Percentiles rank a stretch among this genome's conserved stretches.
These are phyloP conservation scores for Eretmochelys imbricata DNA, from an alignment of 2,113 vertebrate genomes.

Conservation along the genomic window DNA sequence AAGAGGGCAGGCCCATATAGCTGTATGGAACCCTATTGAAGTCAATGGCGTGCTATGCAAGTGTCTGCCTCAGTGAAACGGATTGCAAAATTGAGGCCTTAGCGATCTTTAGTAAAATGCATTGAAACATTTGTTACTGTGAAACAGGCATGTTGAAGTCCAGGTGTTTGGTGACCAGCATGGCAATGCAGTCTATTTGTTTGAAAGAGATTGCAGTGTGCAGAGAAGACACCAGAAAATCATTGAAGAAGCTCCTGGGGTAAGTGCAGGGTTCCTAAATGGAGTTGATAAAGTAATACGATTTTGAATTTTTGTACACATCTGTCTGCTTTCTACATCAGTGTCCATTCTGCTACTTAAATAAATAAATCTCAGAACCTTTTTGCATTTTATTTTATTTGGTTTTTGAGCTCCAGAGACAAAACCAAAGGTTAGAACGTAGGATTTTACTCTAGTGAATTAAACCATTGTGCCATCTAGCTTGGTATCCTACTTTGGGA, in stretches of 20 bases:
- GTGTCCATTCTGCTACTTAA: background rate
- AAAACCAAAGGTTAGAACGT: background rate
- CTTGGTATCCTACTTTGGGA: too few species aligned
- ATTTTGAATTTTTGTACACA: background rate
- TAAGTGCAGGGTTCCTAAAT: constrained; percentile 68
- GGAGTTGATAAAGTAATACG: background rate
- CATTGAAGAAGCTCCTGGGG: constrained; percentile 97
- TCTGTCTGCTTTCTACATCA: background rate
- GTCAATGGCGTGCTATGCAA: background rate
- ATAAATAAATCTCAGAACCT: background rate
- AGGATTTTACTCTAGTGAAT: background rate
- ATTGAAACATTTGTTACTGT: background rate
- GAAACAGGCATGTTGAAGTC: constrained; percentile 93
- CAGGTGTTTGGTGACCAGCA: constrained; percentile 97
- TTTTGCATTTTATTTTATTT: background rate
- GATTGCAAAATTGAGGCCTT: background rate
- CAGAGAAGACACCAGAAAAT: constrained; percentile 98
- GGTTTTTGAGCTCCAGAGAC: background rate
- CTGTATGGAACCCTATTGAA: background rate
- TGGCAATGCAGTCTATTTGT: constrained; percentile 94
- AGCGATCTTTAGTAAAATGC: background rate
- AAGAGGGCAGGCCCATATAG: background rate
- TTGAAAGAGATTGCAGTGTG: constrained; percentile 98
- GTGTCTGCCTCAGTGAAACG: background rate
- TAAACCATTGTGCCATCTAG: background rate